Percentiles rank a stretch among this genome's conserved stretches.
These are phyloP conservation scores for Ceratosolen fusciceps DNA, from an alignment of 1,140 invertebrate genomes.

Conservation along the genomic window DNA sequence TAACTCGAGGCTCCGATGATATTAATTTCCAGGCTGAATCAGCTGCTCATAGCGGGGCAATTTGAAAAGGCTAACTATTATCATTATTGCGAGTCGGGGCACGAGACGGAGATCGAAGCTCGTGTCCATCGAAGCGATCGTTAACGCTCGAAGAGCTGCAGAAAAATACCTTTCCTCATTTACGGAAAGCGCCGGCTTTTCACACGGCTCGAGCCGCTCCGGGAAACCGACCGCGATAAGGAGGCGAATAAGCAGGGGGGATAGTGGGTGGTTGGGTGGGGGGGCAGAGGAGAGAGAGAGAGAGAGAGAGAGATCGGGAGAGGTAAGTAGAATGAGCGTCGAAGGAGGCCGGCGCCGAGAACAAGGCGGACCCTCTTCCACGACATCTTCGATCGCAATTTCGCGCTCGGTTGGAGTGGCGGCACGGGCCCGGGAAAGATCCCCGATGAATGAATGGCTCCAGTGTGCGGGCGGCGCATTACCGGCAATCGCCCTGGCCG, in stretches of 20 bases:
- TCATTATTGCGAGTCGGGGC: background rate
- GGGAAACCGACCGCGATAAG: background rate
- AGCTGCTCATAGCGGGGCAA: background rate
- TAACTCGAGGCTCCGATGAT: no score
- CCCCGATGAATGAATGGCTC: background rate
- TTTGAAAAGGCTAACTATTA: background rate
- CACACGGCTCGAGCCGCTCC: background rate
- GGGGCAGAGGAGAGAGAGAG: no score
- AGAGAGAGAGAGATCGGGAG: no score
- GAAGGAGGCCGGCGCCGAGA: background rate
- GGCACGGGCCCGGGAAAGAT: constrained; percentile 19
- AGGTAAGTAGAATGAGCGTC: no score
- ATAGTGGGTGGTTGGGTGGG: no score
- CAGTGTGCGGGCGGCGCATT: background rate
- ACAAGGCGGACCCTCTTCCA: constrained; percentile 11
- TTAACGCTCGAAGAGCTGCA: background rate
- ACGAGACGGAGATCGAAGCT: background rate
- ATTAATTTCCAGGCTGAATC: no score
- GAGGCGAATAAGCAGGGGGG: no score
- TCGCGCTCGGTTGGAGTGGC: constrained; percentile 41
- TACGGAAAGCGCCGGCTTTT: background rate
- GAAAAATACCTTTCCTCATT: background rate
- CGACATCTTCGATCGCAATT: constrained; percentile 36
- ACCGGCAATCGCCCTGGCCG: background rate
- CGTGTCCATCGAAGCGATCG: background rate